phyloP scores from a whole-genome alignment of 2,113 vertebrate genomes.

The Formicarius rufipectus region DNA sequence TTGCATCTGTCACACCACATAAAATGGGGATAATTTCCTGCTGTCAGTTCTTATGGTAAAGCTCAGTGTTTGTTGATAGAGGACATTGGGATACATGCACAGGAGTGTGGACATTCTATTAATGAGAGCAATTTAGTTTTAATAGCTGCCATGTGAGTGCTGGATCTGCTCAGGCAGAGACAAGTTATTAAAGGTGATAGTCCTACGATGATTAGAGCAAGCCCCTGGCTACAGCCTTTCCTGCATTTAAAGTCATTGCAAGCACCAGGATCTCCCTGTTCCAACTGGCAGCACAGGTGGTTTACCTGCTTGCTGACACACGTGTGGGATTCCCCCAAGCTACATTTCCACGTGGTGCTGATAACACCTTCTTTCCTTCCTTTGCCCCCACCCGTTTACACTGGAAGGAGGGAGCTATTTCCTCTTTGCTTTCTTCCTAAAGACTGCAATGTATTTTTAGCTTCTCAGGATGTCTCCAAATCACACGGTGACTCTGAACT shows the following conservation, averaged over 20 bases:
- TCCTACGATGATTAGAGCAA: neutral
- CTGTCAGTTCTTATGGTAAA: neutral
- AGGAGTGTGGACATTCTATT: constrained; percentile 29
- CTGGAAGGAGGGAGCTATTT: constrained; percentile 2
- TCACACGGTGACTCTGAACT: constrained; percentile 42
- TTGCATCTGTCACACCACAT: neutral
- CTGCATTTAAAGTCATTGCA: neutral
- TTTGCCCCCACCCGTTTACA: neutral
- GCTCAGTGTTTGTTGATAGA: neutral
- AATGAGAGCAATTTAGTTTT: constrained; percentile 33
- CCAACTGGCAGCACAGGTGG: neutral
- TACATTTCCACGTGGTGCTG: neutral
- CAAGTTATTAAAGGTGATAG: constrained; percentile 39
- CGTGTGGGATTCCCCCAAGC: neutral
- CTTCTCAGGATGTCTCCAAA: constrained; percentile 45
- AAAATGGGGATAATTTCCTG: neutral
- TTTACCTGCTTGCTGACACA: neutral
- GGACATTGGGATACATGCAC: neutral
- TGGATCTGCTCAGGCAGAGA: constrained; percentile 42
- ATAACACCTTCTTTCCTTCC: neutral
- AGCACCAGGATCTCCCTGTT: neutral
- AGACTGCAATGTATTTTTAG: constrained; percentile 52
- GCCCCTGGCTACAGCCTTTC: constrained; percentile 9
- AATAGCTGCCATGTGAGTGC: neutral
- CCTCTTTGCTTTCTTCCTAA: neutral